Base-by-base conservation (phyloP, 2,888 invertebrate species). In the Drosophila demipolita region DNA sequence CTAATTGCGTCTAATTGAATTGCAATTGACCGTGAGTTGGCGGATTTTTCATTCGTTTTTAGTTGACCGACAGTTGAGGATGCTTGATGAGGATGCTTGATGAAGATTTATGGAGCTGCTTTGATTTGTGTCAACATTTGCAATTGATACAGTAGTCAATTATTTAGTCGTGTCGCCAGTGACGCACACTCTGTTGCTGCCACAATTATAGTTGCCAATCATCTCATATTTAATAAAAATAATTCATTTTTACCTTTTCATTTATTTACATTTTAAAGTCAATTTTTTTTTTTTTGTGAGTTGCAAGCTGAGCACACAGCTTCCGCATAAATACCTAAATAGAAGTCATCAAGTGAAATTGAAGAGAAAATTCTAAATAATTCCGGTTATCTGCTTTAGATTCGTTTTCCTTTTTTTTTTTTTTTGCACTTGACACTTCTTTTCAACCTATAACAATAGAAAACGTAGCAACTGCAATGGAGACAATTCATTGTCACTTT, bases 1-100 rank as follows among this genome's bases (percentile, higher is more conserved):
- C 88, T 89, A 90, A 87, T 90, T 87, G 87, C 83, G 68, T 85
- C 90, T 90, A 87, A 87, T 90, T 87, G 90, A 87, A 87, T 87
- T 87, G 87, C 90, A 87, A 87, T 87, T 87, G 87, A 87, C 87
- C 87, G 86, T 87, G 90, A 87, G 87, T 80, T 89, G 90, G 87
- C 90, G 90, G 80, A 89, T 87, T 90, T 89, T 76, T 78, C 85
- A 86, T 60, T 90, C 75, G 68, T 68, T 86, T 88, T 86, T 83
- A 45, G 76, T 86, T 86, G 70, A 55, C 61, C 49, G 40, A 35
- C 60, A 17, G 53, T 12, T 45, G 20, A 23, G 85, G 23, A 40
- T 65, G 53, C 58, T 42, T 29, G 64, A 32, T 52, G 65, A 48
- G 53, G 42, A 59, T 45, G 66, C 72, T 81, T 90, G 87, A 87